Base-by-base conservation (phyloP, 2,113 vertebrate species). In the Cettia cetti region DNA sequence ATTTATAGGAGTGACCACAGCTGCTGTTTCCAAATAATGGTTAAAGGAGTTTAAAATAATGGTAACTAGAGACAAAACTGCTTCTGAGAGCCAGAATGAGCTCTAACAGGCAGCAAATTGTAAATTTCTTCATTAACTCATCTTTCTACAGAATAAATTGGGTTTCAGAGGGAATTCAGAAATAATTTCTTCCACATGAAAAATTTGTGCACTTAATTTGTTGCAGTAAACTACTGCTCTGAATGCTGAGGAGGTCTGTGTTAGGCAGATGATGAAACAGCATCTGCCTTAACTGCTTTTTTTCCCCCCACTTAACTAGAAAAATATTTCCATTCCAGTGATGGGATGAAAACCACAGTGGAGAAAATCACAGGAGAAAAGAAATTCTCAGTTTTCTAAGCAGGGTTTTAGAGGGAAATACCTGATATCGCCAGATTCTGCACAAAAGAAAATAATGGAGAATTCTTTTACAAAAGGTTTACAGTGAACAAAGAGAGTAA, bases 171-270 rank as follows among this genome's bases (percentile, higher is more conserved):
- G 78, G 57, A 94, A 64, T 89, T 96, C 59, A 85, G 82, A 64
- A 93, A 93, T 76, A 2, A 84, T 68, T 94, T 90, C 59, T 79
- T 95, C 66, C 57, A 82, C 66, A 71, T 93, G 85, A 96, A 92
- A 86, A 79, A 87, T 87, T 56, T 79, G 61, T 56, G 49, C 92
- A 82, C 40, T 70, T 86, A 86, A 91, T 95, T 84, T 86, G 52
- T 91, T 75, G 69, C 84, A 89, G 61, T 64, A 91, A 94, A 66
- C 42, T 47, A 49, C 47, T n/a, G 12, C 40, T 91, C 69, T 84
- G 78, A 81, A 78, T 71, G 27, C 92, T 85, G 92, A 87, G 44
- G 49, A 96, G 49, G 37, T 59, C 47, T 79, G 44, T 68, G 70
- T 56, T 85, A 91, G 87, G 22, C 59, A 85, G 61, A 82, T 85